A percentile compares a stretch with the other conserved stretches of the same genome.
Conservation (phyloP, 2,797 vertebrate genomes). For the Parotocinclus haroldoi region DNA sequence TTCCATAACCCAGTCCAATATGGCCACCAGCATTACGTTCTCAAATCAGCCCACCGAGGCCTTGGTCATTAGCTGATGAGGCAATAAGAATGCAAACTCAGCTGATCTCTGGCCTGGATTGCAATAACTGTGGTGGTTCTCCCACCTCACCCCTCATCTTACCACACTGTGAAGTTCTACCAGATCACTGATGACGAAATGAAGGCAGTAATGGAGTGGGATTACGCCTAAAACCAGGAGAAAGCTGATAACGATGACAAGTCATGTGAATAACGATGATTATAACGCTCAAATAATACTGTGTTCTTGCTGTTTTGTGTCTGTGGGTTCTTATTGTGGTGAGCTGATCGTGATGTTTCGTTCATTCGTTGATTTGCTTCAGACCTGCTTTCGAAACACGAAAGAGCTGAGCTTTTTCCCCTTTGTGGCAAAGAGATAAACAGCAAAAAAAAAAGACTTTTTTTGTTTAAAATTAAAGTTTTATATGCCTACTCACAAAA, state of each 20-base stretch:
- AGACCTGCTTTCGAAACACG: slow-evolving; percentile 64
- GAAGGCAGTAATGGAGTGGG: slow-evolving; percentile 52
- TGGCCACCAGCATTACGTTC: background rate
- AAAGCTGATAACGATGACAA: slow-evolving; percentile 46
- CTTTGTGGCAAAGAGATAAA: slow-evolving; percentile 45
- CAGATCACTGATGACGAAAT: slow-evolving; percentile 53
- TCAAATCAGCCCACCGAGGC: background rate
- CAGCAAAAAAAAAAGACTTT: background rate
- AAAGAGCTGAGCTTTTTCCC: slow-evolving; percentile 43
- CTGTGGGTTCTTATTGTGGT: slow-evolving; percentile 74
- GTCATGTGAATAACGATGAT: background rate
- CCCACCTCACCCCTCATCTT: slow-evolving; percentile 56
- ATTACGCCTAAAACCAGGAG: slow-evolving; percentile 38
- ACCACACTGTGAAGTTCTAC: slow-evolving; percentile 78
- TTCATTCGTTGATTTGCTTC: slow-evolving; percentile 12
- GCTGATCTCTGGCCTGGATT: background rate
- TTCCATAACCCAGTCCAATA: too few species aligned
- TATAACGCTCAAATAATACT: slow-evolving; percentile 40
- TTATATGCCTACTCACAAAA: slow-evolving; percentile 76
- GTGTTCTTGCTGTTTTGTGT: slow-evolving; percentile 79
- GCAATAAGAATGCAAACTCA: background rate
- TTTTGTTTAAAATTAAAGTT: slow-evolving; percentile 40
- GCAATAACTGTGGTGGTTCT: slow-evolving; percentile 9
- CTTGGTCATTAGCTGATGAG: background rate
- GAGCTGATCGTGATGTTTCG: slow-evolving; percentile 67